Percentiles rank a stretch among this genome's conserved stretches.
Evolutionary conservation across 2,888 invertebrate species (phyloP).

Genomic region (Cacoxenus indagator): DNA sequence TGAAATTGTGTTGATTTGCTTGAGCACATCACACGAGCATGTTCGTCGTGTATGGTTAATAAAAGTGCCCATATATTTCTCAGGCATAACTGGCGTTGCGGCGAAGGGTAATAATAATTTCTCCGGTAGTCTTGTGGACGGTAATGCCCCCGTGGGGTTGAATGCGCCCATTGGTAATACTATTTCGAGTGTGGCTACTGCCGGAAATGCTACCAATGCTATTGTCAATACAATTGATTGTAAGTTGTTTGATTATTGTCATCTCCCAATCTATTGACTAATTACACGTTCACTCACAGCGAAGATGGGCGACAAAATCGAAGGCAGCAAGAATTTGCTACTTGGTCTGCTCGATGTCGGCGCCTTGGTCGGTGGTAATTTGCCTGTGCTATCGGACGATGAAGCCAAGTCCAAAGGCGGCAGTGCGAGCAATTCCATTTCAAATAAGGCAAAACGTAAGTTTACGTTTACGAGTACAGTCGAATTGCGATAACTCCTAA

Average conservation of each 20-base stretch:
- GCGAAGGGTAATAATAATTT: too few relatives aligned
- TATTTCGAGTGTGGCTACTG: background rate
- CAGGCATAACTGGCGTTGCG: too few relatives aligned
- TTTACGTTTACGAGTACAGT: too few relatives aligned
- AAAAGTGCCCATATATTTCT: too few relatives aligned
- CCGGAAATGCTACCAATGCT: background rate
- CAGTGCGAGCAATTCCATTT: background rate
- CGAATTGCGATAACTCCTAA: too few relatives aligned
- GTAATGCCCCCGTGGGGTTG: too few relatives aligned
- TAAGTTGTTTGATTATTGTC: background rate
- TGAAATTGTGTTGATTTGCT: too few relatives aligned
- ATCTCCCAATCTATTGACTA: background rate
- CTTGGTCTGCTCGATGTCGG: background rate
- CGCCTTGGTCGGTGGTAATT: background rate
- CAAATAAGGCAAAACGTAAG: background rate
- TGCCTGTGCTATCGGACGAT: conserved; percentile 7
- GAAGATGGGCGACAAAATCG: background rate
- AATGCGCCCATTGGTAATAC: too few relatives aligned
- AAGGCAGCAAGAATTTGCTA: background rate
- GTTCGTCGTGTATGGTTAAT: too few relatives aligned
- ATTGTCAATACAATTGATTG: too few relatives aligned
- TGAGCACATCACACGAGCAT: too few relatives aligned
- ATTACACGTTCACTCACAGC: background rate
- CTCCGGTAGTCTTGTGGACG: too few relatives aligned
- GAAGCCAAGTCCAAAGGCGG: background rate